These are phyloP conservation scores for Corythornis madagascariensis DNA, from an alignment of 2,113 vertebrate species.

Conservation along the genomic window DNA sequence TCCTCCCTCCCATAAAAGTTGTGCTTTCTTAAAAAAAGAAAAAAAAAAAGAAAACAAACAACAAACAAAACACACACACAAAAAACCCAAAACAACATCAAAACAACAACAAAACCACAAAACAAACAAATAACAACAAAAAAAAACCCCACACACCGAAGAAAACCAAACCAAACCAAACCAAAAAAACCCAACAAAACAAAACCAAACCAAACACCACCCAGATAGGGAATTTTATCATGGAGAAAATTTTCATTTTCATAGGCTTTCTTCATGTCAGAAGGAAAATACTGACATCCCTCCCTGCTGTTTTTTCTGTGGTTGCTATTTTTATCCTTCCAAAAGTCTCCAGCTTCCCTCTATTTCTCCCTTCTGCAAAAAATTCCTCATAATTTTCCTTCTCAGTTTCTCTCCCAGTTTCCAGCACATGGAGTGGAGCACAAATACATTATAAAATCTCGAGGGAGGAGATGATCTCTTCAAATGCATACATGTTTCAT, in stretches of 20 bases:
- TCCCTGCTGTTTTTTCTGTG: background rate
- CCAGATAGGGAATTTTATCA: background rate
- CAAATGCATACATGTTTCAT: background rate
- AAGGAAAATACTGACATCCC: background rate
- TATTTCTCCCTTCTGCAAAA: background rate
- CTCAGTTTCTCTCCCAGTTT: background rate
- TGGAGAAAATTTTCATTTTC: background rate
- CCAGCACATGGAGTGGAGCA: background rate
- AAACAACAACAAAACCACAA: background rate
- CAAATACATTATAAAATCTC: background rate
- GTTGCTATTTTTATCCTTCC: slow-evolving; percentile 18
- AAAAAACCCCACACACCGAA: background rate
- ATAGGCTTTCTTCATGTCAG: background rate
- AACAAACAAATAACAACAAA: background rate
- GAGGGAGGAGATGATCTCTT: background rate
- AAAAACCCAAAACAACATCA: background rate
- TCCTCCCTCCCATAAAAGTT: background rate
- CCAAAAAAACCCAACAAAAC: background rate
- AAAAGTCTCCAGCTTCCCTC: background rate
- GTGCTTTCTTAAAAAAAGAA: background rate
- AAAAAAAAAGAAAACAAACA: no score
- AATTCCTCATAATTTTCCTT: slow-evolving; percentile 12
- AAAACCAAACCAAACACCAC: background rate
- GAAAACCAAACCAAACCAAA: background rate
- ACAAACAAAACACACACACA: no score